Conservation (phyloP, 2,888 invertebrate genomes). For the Syrista parreyssii region DNA sequence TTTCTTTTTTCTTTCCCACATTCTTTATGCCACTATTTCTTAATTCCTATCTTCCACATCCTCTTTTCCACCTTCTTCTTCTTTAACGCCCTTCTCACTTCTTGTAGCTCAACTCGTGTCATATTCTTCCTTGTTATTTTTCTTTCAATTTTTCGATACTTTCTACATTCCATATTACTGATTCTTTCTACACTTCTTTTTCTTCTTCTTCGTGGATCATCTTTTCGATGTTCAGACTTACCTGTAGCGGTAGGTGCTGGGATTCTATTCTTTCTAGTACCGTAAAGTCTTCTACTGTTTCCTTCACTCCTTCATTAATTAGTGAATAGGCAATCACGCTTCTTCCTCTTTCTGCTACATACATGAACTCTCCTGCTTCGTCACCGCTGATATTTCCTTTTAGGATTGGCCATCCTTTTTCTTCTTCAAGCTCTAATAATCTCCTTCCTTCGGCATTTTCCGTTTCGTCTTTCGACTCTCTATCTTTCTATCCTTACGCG, state of each 20-base stretch:
- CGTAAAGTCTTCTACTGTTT: not conserved
- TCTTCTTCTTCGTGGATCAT: too few species aligned
- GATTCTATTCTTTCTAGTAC: slow-evolving; percentile 1
- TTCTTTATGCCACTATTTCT: too few species aligned
- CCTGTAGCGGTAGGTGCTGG: slow-evolving; percentile 5
- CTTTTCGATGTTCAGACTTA: not conserved
- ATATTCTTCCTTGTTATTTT: not conserved
- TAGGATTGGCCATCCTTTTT: slow-evolving; percentile 7
- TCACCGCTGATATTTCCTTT: slow-evolving; percentile 11
- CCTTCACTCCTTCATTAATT: not conserved
- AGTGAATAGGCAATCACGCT: slow-evolving; percentile 12
- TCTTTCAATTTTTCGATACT: not conserved
- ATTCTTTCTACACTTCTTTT: not conserved
- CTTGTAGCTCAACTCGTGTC: not conserved
- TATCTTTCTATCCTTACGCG: too few species aligned
- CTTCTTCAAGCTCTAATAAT: not conserved
- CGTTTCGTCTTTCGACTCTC: too few species aligned
- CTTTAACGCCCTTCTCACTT: slow-evolving; percentile 3
- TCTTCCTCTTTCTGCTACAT: not conserved
- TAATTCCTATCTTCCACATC: too few species aligned
- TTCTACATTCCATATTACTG: too few species aligned
- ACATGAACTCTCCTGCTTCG: slow-evolving; percentile 11
- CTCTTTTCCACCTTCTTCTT: not conserved
- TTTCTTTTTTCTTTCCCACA: too few species aligned
- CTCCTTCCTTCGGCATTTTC: too few species aligned